Percentiles rank a stretch among this genome's conserved stretches.
phyloP scores from a whole-genome alignment of 2,888 invertebrate species.

The Cryptus armator region DNA sequence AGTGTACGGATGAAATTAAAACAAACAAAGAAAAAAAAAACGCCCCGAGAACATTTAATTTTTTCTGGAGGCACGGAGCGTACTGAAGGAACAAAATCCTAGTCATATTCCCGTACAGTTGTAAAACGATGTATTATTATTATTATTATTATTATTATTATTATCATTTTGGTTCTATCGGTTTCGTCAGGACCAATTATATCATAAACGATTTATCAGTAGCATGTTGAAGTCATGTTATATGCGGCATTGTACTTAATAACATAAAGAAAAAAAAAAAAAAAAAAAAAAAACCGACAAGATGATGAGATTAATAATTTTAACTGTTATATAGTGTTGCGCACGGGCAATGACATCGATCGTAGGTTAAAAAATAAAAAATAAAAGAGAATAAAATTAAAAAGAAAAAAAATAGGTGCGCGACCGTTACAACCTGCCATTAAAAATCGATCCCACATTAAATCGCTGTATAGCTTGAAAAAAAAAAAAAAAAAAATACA shows the following conservation, averaged over 20 bases:
- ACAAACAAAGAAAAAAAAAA: conserved; percentile 15
- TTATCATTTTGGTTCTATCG: conserved; percentile 77
- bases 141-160: conserved; percentile 60
- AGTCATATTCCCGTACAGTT: conserved; percentile 39
- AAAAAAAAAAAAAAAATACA: conserved; percentile 4
- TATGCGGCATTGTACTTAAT: conserved; percentile 79
- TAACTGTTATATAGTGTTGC: conserved; percentile 69
- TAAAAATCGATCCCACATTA: conserved; percentile 44
- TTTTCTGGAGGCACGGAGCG: conserved; percentile 11
- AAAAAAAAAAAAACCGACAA: conserved; percentile 53
- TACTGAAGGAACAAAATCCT: conserved; percentile 24
- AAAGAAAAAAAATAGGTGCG: conserved; percentile 46
- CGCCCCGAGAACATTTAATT: conserved; percentile 8
- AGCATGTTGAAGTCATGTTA: conserved; percentile 75
- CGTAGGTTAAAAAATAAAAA: conserved; percentile 55
- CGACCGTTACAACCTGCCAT: conserved; percentile 55
- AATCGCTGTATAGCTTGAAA: conserved; percentile 45
- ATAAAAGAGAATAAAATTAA: not conserved
- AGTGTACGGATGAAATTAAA: not conserved
- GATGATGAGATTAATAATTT: conserved; percentile 66
- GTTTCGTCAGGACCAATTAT: conserved; percentile 80
- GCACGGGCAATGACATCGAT: conserved; percentile 74
- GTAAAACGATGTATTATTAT: conserved; percentile 24
- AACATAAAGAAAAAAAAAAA: conserved; percentile 61
- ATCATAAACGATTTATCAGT: conserved; percentile 76